These are phyloP conservation scores for Tetrao urogallus DNA, from an alignment of 2,113 vertebrate genomes.

Conservation along the genomic window DNA sequence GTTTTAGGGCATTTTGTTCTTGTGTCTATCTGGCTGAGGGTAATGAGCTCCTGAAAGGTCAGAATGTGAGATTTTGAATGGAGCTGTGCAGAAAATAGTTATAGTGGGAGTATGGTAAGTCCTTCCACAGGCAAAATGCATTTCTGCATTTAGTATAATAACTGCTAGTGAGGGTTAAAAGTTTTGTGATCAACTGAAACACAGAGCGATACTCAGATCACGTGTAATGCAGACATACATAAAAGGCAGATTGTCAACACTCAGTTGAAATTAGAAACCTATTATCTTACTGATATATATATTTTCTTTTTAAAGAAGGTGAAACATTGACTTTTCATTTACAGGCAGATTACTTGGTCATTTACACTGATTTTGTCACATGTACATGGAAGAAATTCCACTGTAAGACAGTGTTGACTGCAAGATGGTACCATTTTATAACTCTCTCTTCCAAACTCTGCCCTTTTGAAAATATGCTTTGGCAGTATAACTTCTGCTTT, in stretches of 20 bases:
- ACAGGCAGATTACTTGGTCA: not conserved
- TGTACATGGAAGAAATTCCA: not conserved
- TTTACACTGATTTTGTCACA: not conserved
- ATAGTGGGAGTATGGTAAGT: not conserved
- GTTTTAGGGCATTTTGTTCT: not conserved
- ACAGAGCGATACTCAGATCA: not conserved
- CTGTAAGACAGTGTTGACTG: not conserved
- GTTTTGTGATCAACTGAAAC: not conserved
- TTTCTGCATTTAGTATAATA: not conserved
- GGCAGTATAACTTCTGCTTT: not conserved
- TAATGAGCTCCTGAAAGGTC: not conserved
- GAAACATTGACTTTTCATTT: not conserved
- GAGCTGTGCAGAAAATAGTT: not conserved
- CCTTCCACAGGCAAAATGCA: rapidly evolving
- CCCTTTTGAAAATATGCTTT: not conserved
- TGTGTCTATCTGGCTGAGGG: not conserved
- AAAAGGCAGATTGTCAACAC: not conserved
- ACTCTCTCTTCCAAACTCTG: not conserved
- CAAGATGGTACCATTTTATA: not conserved
- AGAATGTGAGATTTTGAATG: not conserved
- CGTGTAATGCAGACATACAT: not conserved
- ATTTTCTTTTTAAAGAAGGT: not conserved
- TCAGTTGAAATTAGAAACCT: not conserved
- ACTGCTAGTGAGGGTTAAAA: not conserved
- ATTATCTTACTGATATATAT: not conserved